phyloP scores from a whole-genome alignment of 2,113 vertebrate species.

The Hydropotes inermis region DNA sequence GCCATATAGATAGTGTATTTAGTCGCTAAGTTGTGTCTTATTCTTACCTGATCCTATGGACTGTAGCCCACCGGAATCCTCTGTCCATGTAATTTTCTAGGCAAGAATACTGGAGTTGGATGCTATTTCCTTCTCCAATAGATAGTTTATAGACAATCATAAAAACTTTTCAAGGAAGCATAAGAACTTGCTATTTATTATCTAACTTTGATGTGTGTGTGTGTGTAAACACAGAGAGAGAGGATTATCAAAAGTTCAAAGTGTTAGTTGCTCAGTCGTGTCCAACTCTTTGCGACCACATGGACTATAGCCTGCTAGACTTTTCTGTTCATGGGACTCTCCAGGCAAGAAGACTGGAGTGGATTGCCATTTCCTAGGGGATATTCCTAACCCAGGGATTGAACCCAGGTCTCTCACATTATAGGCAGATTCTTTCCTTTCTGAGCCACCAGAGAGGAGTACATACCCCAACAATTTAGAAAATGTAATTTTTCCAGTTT shows the following conservation, averaged over 20 bases:
- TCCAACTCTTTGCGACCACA: not conserved
- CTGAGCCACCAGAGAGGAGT: not conserved
- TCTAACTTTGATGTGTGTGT: not conserved
- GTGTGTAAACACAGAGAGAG: not conserved
- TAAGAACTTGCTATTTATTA: not conserved
- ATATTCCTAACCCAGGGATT: not conserved
- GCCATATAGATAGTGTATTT: not conserved
- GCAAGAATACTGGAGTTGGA: not conserved
- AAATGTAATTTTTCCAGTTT: not conserved
- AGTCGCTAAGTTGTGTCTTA: not conserved
- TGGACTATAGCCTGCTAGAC: not conserved
- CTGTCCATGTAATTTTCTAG: not conserved
- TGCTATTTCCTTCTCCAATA: not conserved
- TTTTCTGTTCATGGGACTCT: not conserved
- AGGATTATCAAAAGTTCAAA: not conserved
- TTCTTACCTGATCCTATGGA: not conserved
- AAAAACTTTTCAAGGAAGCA: not conserved
- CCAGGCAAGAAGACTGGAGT: not conserved
- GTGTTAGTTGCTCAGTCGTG: not conserved
- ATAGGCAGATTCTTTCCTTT: not conserved
- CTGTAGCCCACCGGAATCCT: rapidly evolving
- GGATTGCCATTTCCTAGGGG: not conserved
- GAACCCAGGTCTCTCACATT: not conserved
- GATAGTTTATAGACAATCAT: not conserved
- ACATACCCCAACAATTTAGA: not conserved